Evolutionary conservation across 2,797 vertebrate species (phyloP), one percentile per base, ranked within the genome.

Genomic region (Poeciliopsis infans): DNA sequence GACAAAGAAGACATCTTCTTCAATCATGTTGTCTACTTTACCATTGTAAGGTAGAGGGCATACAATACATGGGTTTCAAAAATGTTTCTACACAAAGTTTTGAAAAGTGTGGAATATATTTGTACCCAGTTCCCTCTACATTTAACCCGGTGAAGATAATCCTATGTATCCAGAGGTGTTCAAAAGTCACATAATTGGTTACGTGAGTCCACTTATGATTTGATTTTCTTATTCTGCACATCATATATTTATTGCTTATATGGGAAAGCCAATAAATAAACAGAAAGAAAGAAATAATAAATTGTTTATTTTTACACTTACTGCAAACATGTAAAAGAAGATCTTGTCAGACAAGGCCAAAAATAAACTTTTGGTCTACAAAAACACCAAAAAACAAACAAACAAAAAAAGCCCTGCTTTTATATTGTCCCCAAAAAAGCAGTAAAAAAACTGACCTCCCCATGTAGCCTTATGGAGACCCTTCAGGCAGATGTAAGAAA

Each of bases 401-500:
- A 72, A 31, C 20, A 12, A 64, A 33, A 10, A 36, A 2, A 43
- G 2, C 12, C 45, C 16, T 53, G 25, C 16, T 2, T 16, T 47
- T 28, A 8, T 49, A 18, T 43, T 5, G 11, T 8, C 5, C 2
- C 25, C 0, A 5, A 31, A 23, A 51, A n/a, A 36, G 47, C 4
- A 0, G 7, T 10, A 13, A 77, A 0, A 0, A 8, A 45, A 75
- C 82, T 92, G 71, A 99, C 98, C 98, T 94, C 86, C 95, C 97
- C 98, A 99, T 0, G 98, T 98, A 6, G 96, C 93, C 83, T 94
- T 94, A 5, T 99, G 95, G 25, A 98, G 94, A 77, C 96, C 97
- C 86, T 82, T 97, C 86, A 91, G 89, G 76, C 89, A 73, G 82
- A 99, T 96, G 23, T 97, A 98, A 15, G 95, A 16, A 33, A 94